These are phyloP conservation scores for Acanthurus leucopareius DNA, from an alignment of 2,797 vertebrate species.

Conservation along the genomic window DNA sequence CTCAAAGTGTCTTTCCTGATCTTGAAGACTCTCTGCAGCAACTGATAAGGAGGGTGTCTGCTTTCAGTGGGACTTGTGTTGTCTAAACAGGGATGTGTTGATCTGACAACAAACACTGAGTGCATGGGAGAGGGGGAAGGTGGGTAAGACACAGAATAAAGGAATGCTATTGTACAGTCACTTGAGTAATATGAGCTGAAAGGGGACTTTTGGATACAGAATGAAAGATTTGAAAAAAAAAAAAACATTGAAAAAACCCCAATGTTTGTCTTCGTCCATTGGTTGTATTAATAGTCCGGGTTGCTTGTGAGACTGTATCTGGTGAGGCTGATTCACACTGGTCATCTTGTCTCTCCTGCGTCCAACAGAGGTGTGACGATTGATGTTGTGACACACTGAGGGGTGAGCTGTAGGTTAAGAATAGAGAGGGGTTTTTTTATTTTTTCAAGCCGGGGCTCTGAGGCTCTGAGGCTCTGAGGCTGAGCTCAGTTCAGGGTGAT, in stretches of 20 bases:
- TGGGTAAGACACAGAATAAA: slow-evolving; percentile 12
- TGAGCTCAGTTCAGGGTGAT: slow-evolving; percentile 79
- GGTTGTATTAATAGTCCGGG: slow-evolving; percentile 26
- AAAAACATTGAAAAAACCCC: not conserved
- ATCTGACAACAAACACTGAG: slow-evolving; percentile 64
- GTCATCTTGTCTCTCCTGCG: slow-evolving; percentile 41
- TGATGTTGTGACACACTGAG: slow-evolving; percentile 77
- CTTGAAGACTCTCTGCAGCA: slow-evolving; percentile 35
- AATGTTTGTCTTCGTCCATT: not conserved
- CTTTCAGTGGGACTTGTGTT: slow-evolving; percentile 71
- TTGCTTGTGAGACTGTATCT: slow-evolving; percentile 25
- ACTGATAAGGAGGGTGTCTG: slow-evolving; percentile 67
- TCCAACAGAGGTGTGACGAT: slow-evolving; percentile 62
- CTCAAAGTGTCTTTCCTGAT: slow-evolving; percentile 48
- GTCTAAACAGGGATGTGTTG: slow-evolving; percentile 79
- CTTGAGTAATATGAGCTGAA: not conserved
- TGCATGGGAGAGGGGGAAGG: slow-evolving; percentile 35
- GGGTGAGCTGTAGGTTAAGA: slow-evolving; percentile 73
- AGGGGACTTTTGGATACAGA: not conserved
- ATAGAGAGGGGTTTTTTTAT: slow-evolving; percentile 46
- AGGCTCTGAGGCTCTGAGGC: slow-evolving; percentile 39
- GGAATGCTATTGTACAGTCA: not conserved
- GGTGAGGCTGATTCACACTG: slow-evolving; percentile 49
- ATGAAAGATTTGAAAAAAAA: not conserved
- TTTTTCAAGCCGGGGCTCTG: slow-evolving; percentile 30